phyloP scores from a whole-genome alignment of 1,140 invertebrate species.

The Ceratoteleas bidentatus region DNA sequence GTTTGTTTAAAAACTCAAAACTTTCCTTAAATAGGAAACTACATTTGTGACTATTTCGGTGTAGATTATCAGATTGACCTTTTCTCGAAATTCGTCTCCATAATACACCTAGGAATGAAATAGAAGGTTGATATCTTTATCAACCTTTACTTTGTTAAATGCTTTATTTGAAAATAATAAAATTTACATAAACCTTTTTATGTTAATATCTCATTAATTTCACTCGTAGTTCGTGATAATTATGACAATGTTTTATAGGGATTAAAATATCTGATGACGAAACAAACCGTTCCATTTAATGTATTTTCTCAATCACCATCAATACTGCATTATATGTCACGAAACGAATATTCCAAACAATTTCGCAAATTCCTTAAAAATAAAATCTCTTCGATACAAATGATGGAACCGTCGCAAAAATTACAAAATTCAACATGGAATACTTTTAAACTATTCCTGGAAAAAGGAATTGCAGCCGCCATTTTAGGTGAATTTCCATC shows the following conservation, averaged over 20 bases:
- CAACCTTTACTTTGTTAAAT: too few species aligned
- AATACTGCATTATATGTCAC: conserved; percentile 41
- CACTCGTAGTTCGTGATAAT: too few species aligned
- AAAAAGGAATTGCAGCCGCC: conserved; percentile 41
- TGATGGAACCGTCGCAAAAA: conserved; percentile 6
- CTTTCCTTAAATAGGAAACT: neutral
- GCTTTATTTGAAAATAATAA: neutral
- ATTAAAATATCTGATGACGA: conserved; percentile 47
- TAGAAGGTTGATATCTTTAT: too few species aligned
- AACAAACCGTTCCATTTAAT: conserved; percentile 57
- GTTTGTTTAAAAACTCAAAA: conserved; percentile 24
- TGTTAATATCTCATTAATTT: conserved; percentile 8
- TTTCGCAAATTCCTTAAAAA: conserved; percentile 47
- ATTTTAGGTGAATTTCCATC: conserved; percentile 58
- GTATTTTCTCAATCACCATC: conserved; percentile 25
- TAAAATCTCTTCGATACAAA: conserved; percentile 12
- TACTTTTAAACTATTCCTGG: conserved; percentile 39
- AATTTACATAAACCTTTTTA: conserved; percentile 1
- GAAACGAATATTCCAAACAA: conserved; percentile 49
- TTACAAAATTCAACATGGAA: conserved; percentile 48
- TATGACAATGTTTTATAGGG: too few species aligned
- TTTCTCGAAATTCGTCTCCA: too few species aligned
- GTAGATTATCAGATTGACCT: too few species aligned
- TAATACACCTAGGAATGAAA: too few species aligned
- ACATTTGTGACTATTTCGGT: too few species aligned